Evolutionary conservation across 2,888 invertebrate species (phyloP).

Genomic region (Bombylius major): DNA sequence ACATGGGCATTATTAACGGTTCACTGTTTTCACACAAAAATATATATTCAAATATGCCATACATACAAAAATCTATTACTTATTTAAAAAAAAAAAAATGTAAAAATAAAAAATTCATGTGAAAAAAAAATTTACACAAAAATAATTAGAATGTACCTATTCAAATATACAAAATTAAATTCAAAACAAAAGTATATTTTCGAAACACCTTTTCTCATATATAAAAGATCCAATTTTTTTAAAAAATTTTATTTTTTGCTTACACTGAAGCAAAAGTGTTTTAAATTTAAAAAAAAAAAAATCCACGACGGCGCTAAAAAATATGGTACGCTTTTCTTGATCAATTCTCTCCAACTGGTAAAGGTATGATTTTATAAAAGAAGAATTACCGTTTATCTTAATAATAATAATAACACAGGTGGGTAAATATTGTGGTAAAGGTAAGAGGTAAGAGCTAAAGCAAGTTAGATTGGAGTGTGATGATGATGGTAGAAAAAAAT

Average conservation of each 20-base stretch:
- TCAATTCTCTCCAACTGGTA: background rate
- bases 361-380: background rate
- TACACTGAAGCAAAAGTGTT: no score
- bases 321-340: background rate
- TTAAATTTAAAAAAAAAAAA: no score
- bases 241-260: no score
- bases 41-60: no score
- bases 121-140: background rate
- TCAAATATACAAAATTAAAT: background rate
- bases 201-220: no score
- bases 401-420: background rate
- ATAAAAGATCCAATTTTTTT: no score
- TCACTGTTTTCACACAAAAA: background rate
- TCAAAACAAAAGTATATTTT: background rate
- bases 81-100: no score
- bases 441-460: background rate
- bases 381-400: background rate
- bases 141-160: background rate
- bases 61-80: no score
- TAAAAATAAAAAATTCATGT: no score
- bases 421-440: background rate
- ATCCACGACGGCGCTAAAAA: no score
- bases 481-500: no score
- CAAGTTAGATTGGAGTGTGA: background rate
- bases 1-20: background rate